Conservation (phyloP, 53 echinoderm and acorn worm species). For the Apostichopus leukothele region DNA sequence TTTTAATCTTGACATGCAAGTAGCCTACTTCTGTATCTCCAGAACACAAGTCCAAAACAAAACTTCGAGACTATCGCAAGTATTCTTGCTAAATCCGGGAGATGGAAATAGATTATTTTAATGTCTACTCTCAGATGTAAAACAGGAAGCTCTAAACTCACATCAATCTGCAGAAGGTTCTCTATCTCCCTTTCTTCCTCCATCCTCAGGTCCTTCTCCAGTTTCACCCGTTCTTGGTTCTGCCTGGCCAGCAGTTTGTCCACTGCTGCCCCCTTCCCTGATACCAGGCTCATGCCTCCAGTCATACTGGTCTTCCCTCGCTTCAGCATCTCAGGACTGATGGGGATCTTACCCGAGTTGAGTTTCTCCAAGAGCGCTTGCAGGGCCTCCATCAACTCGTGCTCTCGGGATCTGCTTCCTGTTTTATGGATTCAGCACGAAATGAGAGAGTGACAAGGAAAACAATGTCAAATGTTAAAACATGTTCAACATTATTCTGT, state of each 20-base stretch:
- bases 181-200: constrained; percentile 88
- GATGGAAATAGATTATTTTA: no score
- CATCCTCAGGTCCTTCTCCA: constrained; percentile 77
- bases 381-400: constrained; percentile 88
- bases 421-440: no score
- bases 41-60: no score
- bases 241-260: constrained; percentile 74
- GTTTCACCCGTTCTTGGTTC: constrained; percentile 69
- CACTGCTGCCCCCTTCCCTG: constrained; percentile 74
- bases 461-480: no score
- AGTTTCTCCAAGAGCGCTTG: constrained; percentile 85
- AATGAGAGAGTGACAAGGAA: no score
- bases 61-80: no score
- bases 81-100: no score
- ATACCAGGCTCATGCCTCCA: constrained; percentile 54
- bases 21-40: no score
- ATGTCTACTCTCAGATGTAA: no score
- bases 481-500: no score
- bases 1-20: no score
- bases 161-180: constrained; percentile 63
- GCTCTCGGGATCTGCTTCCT: constrained; percentile 71
- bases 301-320: constrained; percentile 61
- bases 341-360: constrained; percentile 89
- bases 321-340: constrained; percentile 95
- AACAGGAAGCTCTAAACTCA: constrained; percentile 42